Conservation (phyloP, 1,140 invertebrate species). For the Drosophila busckii region DNA sequence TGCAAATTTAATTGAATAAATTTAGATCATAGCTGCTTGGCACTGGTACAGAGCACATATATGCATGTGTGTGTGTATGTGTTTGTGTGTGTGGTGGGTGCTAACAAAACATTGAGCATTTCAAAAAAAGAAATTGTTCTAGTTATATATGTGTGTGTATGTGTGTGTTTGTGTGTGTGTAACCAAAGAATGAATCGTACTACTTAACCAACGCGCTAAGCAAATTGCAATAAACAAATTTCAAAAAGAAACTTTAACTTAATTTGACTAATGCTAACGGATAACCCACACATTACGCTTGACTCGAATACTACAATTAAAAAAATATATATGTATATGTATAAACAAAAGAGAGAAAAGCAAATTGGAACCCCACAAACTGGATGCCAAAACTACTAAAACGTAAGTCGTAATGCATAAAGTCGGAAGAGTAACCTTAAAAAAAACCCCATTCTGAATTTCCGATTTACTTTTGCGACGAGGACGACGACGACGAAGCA, state of each 20-base stretch:
- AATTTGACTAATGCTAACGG: conserved; percentile 65
- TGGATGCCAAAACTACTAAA: conserved; percentile 27
- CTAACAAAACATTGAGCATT: conserved; percentile 66
- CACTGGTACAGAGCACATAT: conserved; percentile 54
- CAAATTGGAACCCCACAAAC: conserved; percentile 7
- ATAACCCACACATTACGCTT: conserved; percentile 51
- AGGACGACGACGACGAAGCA: conserved; percentile 43
- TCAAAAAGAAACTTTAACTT: conserved; percentile 55
- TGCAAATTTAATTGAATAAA: conserved; percentile 34
- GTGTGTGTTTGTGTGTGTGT: conserved; percentile 6
- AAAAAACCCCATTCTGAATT: conserved; percentile 32
- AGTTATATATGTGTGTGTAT: conserved; percentile 10
- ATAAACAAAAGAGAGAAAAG: conserved; percentile 64
- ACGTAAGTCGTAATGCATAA: conserved; percentile 56
- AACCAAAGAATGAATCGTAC: conserved; percentile 46
- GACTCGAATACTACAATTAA: conserved; percentile 65
- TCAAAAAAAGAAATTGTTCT: conserved; percentile 42
- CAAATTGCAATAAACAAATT: conserved; percentile 70
- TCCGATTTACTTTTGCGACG: conserved; percentile 60
- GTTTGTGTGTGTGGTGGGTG: conserved; percentile 30
- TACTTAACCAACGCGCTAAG: conserved; percentile 58
- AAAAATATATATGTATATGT: conserved; percentile 36
- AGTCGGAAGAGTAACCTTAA: conserved; percentile 63
- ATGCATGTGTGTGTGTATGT: not conserved
- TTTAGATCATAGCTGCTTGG: conserved; percentile 48